phyloP scores from a whole-genome alignment of 2,113 vertebrate species.

The Tichodroma muraria region DNA sequence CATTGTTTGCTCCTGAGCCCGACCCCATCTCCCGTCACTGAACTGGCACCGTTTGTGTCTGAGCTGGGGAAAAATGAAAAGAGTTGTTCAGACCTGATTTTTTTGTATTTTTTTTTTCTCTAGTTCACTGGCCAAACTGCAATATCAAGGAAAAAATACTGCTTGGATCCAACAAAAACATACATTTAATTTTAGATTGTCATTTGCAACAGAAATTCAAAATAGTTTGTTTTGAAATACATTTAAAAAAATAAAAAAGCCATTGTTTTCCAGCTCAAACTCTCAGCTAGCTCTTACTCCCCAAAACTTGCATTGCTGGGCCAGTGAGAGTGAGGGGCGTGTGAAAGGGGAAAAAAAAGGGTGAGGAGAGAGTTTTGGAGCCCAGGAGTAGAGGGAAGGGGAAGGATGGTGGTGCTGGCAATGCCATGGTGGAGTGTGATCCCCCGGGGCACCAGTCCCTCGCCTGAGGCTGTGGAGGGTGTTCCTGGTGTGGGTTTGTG shows the following conservation, averaged over 20 bases:
- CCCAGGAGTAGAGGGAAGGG: background rate
- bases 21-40: background rate
- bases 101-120: background rate
- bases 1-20: background rate
- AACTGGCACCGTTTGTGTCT: background rate
- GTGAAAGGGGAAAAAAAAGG: background rate
- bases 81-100: background rate
- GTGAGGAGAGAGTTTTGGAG: background rate
- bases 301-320: background rate
- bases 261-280: background rate
- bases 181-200: background rate
- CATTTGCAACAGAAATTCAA: background rate
- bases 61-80: background rate
- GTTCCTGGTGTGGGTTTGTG: background rate
- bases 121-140: background rate
- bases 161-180: conserved; percentile 12
- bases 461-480: background rate
- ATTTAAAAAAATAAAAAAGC: background rate
- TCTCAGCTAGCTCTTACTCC: background rate
- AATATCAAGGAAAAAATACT: background rate
- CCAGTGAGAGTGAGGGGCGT: background rate
- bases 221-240: background rate
- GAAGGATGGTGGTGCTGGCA: background rate
- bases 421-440: background rate
- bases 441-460: background rate